Evolutionary conservation across 2,797 vertebrate genomes (phyloP).

Genomic region (Helicolenus hilgendorfi): DNA sequence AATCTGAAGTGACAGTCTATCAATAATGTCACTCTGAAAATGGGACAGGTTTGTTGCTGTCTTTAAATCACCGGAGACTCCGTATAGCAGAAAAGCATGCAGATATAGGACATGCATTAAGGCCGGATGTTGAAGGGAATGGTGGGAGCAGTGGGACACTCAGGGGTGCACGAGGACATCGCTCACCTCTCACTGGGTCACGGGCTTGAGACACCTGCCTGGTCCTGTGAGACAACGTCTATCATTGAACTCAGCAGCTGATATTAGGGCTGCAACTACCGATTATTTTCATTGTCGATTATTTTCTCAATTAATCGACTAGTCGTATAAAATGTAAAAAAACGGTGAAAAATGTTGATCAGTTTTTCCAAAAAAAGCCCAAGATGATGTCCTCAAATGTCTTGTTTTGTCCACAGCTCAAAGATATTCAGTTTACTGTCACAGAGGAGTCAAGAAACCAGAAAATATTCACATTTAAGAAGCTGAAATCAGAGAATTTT

Average conservation of each 20-base stretch:
- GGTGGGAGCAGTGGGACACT: conserved; percentile 78
- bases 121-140: conserved; percentile 83
- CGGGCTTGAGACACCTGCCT: conserved; percentile 28
- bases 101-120: conserved; percentile 90
- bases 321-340: too few species aligned
- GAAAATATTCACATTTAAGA: too few species aligned
- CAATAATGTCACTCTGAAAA: conserved; percentile 92
- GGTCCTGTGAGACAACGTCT: conserved; percentile 7
- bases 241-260: not conserved
- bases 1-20: conserved; percentile 92
- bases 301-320: too few species aligned
- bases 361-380: fast-evolving
- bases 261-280: not conserved
- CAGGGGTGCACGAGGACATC: conserved; percentile 72
- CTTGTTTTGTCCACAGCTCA: too few species aligned
- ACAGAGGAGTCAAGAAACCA: too few species aligned
- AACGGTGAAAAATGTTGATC: too few species aligned
- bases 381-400: too few species aligned
- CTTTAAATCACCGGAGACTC: conserved; percentile 91
- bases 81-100: conserved; percentile 82
- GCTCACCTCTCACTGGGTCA: conserved; percentile 72
- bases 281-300: too few species aligned
- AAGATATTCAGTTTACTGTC: too few species aligned
- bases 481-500: too few species aligned
- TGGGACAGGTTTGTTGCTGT: conserved; percentile 93